Conservation (phyloP, 2,113 vertebrate genomes). For the Machaerirhynchus nigripectus region DNA sequence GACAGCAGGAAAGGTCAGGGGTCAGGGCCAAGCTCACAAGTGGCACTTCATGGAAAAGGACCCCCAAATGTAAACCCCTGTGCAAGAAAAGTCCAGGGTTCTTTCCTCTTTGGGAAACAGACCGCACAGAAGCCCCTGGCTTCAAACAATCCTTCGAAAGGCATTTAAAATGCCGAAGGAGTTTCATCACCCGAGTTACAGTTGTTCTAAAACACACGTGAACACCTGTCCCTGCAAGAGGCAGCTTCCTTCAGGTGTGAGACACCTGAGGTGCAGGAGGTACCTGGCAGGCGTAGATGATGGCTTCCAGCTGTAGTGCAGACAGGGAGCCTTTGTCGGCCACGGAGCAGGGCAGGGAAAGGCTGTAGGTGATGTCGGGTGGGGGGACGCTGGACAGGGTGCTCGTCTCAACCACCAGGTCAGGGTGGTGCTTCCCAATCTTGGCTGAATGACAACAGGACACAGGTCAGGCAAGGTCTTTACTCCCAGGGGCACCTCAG, state of each 20-base stretch:
- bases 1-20: fast-evolving
- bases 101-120: neutral
- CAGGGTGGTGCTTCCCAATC: constrained; percentile 92
- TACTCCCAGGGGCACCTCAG: neutral
- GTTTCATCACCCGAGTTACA: neutral
- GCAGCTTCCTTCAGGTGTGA: neutral
- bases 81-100: neutral
- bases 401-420: constrained; percentile 96
- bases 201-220: neutral
- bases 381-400: constrained; percentile 96
- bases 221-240: neutral
- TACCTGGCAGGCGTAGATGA: constrained; percentile 97
- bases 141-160: neutral
- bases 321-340: constrained; percentile 82
- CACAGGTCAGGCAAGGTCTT: neutral
- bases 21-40: neutral
- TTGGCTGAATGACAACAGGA: constrained; percentile 75
- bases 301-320: constrained; percentile 95
- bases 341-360: constrained; percentile 78
- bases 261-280: neutral
- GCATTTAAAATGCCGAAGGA: neutral
- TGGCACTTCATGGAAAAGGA: neutral
- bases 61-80: neutral
- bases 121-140: fast-evolving
- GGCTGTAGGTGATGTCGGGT: constrained; percentile 90